phyloP scores from a whole-genome alignment of 2,113 vertebrate species.

The Proterorhinus semilunaris region DNA sequence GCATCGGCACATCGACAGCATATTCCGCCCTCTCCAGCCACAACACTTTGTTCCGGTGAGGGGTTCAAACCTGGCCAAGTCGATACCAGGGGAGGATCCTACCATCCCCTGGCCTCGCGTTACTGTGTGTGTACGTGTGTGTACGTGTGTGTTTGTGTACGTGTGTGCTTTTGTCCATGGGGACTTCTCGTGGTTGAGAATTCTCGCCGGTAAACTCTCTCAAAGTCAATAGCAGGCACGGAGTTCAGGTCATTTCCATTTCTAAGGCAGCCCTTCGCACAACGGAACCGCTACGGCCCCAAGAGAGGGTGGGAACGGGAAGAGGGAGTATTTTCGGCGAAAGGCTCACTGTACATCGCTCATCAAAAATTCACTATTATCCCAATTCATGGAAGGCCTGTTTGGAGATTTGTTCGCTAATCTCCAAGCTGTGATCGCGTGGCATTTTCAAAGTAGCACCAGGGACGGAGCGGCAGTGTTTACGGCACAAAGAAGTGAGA shows the following conservation, averaged over 20 bases:
- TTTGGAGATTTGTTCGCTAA: conserved; percentile 67
- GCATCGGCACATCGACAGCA: no score
- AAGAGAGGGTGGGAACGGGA: neutral
- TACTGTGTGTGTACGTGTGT: no score
- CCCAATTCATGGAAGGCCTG: conserved; percentile 49
- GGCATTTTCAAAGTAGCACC: conserved; percentile 58
- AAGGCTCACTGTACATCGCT: conserved; percentile 64
- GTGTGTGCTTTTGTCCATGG: neutral
- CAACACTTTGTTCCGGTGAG: conserved; percentile 53
- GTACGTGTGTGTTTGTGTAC: no score
- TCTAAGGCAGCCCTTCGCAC: conserved; percentile 43
- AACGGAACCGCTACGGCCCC: neutral
- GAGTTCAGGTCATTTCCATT: conserved; percentile 73
- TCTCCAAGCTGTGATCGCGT: conserved; percentile 57
- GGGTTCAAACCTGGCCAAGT: conserved; percentile 75
- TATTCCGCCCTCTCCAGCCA: conserved; percentile 20
- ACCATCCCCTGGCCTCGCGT: conserved; percentile 48
- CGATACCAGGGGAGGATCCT: conserved; percentile 74
- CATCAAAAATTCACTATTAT: conserved; percentile 63
- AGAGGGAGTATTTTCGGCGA: conserved; percentile 34
- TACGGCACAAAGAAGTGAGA: conserved; percentile 20
- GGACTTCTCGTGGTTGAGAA: conserved; percentile 75
- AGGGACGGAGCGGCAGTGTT: conserved; percentile 49
- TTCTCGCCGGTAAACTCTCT: conserved; percentile 71
- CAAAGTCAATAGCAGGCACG: conserved; percentile 70